phyloP scores from a whole-genome alignment of 2,888 invertebrate genomes.

The Catocala fraxini region DNA sequence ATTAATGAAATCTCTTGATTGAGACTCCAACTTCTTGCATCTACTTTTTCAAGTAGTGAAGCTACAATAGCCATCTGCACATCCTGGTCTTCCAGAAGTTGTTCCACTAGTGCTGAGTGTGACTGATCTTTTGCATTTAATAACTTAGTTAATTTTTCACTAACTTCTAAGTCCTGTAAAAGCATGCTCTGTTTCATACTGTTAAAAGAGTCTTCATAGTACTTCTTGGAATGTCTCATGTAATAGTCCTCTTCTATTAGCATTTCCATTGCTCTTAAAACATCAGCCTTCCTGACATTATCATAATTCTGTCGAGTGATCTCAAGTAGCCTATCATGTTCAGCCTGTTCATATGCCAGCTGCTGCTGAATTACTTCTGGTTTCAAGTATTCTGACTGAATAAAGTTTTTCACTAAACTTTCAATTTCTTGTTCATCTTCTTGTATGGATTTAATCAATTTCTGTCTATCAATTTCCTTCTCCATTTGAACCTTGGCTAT shows the following conservation, averaged over 20 bases:
- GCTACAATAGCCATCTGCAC: slow-evolving; percentile 92
- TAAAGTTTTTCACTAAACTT: slow-evolving; percentile 89
- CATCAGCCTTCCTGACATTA: slow-evolving; percentile 89
- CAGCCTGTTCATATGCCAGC: slow-evolving; percentile 89
- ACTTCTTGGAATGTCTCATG: slow-evolving; percentile 87
- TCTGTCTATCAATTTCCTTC: slow-evolving; percentile 89
- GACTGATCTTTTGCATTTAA: slow-evolving; percentile 89
- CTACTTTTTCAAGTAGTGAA: slow-evolving; percentile 90
- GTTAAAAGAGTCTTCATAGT: slow-evolving; percentile 89
- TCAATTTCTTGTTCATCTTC: slow-evolving; percentile 90
- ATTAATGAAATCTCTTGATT: slow-evolving; percentile 92
- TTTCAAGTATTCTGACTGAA: slow-evolving; percentile 86
- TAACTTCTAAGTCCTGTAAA: slow-evolving; percentile 87
- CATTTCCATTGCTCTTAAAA: slow-evolving; percentile 91
- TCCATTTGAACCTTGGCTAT: slow-evolving; percentile 90
- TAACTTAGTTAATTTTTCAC: slow-evolving; percentile 87
- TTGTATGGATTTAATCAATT: slow-evolving; percentile 88
- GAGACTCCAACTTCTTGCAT: slow-evolving; percentile 92
- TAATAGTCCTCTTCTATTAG: slow-evolving; percentile 90
- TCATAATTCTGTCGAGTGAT: slow-evolving; percentile 87
- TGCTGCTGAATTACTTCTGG: slow-evolving; percentile 89
- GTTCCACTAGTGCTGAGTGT: slow-evolving; percentile 87
- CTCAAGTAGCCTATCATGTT: slow-evolving; percentile 90
- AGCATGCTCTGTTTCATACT: slow-evolving; percentile 89
- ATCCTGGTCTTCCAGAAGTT: slow-evolving; percentile 90